Evolutionary conservation across 2,113 vertebrate genomes (phyloP).

Genomic region (Chrysochloris asiatica): DNA sequence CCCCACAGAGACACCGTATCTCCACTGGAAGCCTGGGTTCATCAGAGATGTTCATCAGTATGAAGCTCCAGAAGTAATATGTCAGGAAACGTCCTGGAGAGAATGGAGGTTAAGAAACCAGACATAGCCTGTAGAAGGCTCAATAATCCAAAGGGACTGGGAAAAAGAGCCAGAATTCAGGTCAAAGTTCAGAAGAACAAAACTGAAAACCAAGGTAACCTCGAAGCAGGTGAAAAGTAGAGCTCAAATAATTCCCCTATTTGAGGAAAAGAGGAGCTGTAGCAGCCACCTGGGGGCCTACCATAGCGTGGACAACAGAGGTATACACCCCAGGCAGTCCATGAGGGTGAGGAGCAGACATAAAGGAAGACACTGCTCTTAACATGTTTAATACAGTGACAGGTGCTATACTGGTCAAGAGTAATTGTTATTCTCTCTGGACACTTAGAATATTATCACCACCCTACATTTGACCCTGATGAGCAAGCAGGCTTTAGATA

Average conservation of each 20-base stretch:
- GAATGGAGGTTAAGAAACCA: neutral
- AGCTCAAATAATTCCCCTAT: neutral
- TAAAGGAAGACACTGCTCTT: neutral
- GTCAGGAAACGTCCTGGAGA: neutral
- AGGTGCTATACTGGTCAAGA: neutral
- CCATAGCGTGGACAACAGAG: neutral
- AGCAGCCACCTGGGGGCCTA: neutral
- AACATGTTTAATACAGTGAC: neutral
- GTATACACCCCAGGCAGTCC: neutral
- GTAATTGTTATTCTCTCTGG: neutral
- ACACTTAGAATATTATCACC: neutral
- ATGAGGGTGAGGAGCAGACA: neutral
- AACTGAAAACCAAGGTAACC: neutral
- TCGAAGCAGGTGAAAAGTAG: neutral
- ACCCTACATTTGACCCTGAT: neutral
- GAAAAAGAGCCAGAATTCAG: neutral
- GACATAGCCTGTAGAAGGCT: rapidly evolving
- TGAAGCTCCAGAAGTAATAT: neutral
- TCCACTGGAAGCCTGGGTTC: neutral
- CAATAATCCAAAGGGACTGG: neutral
- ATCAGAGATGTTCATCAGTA: neutral
- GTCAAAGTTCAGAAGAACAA: neutral
- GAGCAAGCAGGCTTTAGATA: neutral
- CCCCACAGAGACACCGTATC: neutral
- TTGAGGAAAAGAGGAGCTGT: neutral